phyloP scores from a whole-genome alignment of 2,888 invertebrate species.

The Tenthredo notha region DNA sequence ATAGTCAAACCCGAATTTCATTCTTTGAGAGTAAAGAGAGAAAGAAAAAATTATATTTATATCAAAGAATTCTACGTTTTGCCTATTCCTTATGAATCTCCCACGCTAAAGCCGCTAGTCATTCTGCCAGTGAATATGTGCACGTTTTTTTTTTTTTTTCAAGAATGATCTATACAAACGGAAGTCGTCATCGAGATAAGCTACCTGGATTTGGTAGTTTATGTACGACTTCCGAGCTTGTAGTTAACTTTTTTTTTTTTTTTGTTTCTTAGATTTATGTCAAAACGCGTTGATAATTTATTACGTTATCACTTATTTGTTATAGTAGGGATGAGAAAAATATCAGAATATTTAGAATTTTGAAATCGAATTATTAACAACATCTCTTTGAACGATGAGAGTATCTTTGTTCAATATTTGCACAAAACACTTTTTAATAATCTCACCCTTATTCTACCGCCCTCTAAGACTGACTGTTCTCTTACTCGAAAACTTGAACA shows the following conservation, averaged over 20 bases:
- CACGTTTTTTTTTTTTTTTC: background rate
- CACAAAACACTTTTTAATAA: slow-evolving; percentile 55
- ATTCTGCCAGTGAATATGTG: background rate
- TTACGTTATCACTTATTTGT: background rate
- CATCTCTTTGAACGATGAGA: background rate
- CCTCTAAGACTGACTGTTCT: slow-evolving; percentile 72
- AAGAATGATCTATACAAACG: background rate
- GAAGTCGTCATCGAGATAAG: background rate
- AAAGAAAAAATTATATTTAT: slow-evolving; percentile 29
- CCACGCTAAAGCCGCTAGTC: slow-evolving; percentile 11
- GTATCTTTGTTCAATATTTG: background rate
- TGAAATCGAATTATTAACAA: background rate
- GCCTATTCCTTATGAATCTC: background rate
- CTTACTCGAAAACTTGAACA: slow-evolving; percentile 54
- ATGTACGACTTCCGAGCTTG: background rate
- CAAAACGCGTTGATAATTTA: slow-evolving; percentile 13
- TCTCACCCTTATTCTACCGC: slow-evolving; percentile 58
- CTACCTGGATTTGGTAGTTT: slow-evolving; percentile 10
- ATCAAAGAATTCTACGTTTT: background rate
- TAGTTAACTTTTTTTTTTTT: background rate
- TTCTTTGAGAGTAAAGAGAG: slow-evolving; percentile 14
- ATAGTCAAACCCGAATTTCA: slow-evolving; percentile 51
- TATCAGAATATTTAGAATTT: slow-evolving; percentile 9
- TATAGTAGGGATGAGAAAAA: slow-evolving; percentile 13
- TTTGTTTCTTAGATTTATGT: background rate